These are phyloP conservation scores for Xerus rutilus DNA, from an alignment of 2,797 vertebrate genomes.

Conservation along the genomic window DNA sequence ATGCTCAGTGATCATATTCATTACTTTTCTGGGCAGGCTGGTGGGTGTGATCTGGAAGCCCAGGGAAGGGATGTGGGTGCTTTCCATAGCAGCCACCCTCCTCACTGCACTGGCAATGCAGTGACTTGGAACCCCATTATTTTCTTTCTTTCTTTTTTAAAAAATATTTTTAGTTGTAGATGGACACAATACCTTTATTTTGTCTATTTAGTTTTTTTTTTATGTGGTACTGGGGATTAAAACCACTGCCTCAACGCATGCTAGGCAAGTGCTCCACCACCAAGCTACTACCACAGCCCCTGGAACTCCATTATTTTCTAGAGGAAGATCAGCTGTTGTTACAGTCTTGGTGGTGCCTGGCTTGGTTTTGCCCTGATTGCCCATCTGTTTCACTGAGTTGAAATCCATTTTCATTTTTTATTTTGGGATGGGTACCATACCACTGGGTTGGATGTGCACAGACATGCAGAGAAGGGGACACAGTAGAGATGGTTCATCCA, in stretches of 20 bases:
- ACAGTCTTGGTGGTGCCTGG: background rate
- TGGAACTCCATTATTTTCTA: background rate
- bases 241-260: no score
- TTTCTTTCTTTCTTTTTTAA: background rate
- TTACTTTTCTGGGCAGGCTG: background rate
- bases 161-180: no score
- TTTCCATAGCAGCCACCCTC: background rate
- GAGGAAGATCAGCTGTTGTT: background rate
- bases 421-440: no score
- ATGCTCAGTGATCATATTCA: slow-evolving; percentile 79
- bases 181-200: no score
- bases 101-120: background rate
- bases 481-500: background rate
- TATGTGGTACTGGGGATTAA: no score
- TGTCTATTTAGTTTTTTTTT: no score
- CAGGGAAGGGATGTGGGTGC: no score
- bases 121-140: background rate
- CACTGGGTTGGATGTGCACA: background rate
- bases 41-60: background rate
- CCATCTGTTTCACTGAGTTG: background rate
- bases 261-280: no score
- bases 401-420: background rate
- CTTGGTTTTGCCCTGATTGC: background rate
- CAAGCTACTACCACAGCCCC: no score
- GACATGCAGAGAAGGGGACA: background rate